Percentiles rank a stretch among this genome's conserved stretches.
These are phyloP conservation scores for Ophraella communa DNA, from an alignment of 2,888 invertebrate species.

Conservation along the genomic window DNA sequence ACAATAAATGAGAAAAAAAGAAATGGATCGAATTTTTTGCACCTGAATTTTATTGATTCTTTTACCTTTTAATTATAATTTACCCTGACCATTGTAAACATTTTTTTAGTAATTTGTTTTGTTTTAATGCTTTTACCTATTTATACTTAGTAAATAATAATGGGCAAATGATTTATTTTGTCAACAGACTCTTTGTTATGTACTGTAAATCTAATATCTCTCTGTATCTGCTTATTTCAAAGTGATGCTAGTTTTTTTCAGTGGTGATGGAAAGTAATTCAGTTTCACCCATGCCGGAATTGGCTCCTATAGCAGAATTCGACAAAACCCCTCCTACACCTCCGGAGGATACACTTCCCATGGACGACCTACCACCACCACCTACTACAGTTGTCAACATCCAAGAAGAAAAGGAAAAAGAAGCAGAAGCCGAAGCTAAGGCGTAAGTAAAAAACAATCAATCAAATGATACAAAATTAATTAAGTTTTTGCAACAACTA, in stretches of 20 bases:
- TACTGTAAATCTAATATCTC: too few species aligned
- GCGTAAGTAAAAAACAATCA: conserved; percentile 11
- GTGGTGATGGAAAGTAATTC: conserved; percentile 70
- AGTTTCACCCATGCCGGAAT: conserved; percentile 72
- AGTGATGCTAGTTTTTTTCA: conserved; percentile 19
- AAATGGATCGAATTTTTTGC: too few species aligned
- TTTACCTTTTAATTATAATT: too few species aligned
- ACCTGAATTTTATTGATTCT: too few species aligned
- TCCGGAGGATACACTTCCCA: conserved; percentile 65
- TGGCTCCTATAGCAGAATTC: conserved; percentile 74
- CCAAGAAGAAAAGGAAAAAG: conserved; percentile 65
- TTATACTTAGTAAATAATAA: too few species aligned
- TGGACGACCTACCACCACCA: conserved; percentile 72
- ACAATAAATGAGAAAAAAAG: too few species aligned
- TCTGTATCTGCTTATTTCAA: neutral
- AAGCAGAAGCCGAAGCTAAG: conserved; percentile 39
- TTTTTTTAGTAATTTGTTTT: too few species aligned
- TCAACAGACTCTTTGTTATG: too few species aligned
- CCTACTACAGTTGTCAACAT: conserved; percentile 64
- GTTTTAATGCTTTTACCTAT: too few species aligned
- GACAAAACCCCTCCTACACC: conserved; percentile 74
- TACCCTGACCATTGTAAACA: too few species aligned
- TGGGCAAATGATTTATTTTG: too few species aligned
- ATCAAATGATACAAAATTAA: neutral
- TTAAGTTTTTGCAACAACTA: too few species aligned